Evolutionary conservation across 2,113 vertebrate species (phyloP).

Genomic region (Platichthys stellatus): DNA sequence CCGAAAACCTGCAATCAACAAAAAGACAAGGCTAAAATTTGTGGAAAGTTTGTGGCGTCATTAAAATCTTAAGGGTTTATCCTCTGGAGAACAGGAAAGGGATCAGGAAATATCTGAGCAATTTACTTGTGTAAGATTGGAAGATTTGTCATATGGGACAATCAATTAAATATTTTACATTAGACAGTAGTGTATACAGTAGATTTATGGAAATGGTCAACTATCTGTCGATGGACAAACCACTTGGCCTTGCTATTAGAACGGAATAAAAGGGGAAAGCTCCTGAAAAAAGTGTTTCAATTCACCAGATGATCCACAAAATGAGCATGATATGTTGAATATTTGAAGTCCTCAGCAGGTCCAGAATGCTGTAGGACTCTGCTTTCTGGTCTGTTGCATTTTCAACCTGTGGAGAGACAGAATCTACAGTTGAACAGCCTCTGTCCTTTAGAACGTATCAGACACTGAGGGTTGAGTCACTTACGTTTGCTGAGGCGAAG

Average conservation of each 20-base stretch:
- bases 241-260: neutral
- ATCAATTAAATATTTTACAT: neutral
- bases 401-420: conserved; percentile 37
- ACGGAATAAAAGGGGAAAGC: no score
- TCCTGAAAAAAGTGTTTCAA: neutral
- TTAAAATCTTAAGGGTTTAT: no score
- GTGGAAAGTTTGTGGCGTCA: no score
- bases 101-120: no score
- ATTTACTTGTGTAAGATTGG: no score
- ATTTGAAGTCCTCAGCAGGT: conserved; percentile 53
- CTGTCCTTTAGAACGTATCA: neutral
- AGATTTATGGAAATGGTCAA: neutral
- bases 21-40: neutral
- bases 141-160: no score
- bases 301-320: conserved; percentile 67
- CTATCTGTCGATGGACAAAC: neutral
- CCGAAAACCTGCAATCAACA: conserved; percentile 56
- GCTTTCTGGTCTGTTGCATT: conserved; percentile 5
- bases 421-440: neutral
- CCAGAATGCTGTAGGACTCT: conserved; percentile 27
- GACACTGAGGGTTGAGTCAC: neutral
- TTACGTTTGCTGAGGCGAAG: conserved; percentile 39
- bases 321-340: conserved; percentile 40
- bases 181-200: neutral
- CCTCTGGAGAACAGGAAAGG: no score